These are phyloP conservation scores for silkworm (Bombyx mori) DNA, from an alignment of 1,140 invertebrate genomes.

Conservation along the genomic window DNA sequence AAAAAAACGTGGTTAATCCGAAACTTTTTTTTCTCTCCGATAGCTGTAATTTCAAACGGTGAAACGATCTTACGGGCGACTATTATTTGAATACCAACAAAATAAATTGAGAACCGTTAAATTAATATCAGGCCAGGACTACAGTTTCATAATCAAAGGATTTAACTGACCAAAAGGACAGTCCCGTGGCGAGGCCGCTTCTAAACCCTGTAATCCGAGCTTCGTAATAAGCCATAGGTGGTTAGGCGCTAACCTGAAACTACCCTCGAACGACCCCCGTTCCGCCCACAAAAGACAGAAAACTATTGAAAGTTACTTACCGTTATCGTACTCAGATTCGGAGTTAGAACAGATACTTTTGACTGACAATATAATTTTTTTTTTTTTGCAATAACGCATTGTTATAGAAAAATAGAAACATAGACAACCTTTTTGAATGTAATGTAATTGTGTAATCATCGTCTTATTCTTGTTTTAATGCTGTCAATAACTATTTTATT, in stretches of 20 bases:
- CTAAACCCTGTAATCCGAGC: slow-evolving; percentile 63
- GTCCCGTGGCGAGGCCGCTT: slow-evolving; percentile 26
- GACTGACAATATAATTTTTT: too few species aligned
- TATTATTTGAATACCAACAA: not conserved
- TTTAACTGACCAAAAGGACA: slow-evolving; percentile 52
- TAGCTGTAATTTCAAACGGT: too few species aligned
- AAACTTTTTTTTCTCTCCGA: too few species aligned
- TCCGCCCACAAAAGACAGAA: slow-evolving; percentile 10
- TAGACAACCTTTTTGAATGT: not conserved
- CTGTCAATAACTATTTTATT: too few species aligned
- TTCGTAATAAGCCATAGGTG: slow-evolving; percentile 52
- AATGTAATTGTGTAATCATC: not conserved
- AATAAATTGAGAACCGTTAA: slow-evolving; percentile 10
- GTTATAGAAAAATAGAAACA: not conserved
- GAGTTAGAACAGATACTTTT: not conserved
- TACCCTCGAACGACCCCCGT: slow-evolving; percentile 20
- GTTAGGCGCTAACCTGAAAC: slow-evolving; percentile 51
- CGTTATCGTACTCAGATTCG: not conserved
- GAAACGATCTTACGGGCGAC: too few species aligned
- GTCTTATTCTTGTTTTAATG: too few species aligned
- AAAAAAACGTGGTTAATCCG: too few species aligned
- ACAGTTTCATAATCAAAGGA: slow-evolving; percentile 37
- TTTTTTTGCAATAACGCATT: not conserved
- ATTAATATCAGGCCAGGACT: slow-evolving; percentile 38
- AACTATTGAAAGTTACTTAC: slow-evolving; percentile 65